Percentiles rank a stretch among this genome's conserved stretches.
phyloP scores from a whole-genome alignment of 1,140 invertebrate genomes.

The Temnothorax nylanderi region DNA sequence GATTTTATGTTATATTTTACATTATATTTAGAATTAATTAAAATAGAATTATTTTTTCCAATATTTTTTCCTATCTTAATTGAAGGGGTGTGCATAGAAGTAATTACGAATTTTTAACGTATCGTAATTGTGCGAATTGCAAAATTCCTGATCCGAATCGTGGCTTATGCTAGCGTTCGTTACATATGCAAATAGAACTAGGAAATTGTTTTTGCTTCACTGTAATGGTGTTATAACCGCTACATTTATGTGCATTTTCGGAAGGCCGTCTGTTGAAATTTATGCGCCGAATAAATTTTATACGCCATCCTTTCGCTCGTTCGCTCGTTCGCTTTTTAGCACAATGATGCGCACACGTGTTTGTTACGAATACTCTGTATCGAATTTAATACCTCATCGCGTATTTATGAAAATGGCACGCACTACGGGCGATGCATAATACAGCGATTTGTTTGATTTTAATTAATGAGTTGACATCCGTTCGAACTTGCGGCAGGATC shows the following conservation, averaged over 20 bases:
- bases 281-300: slow-evolving; percentile 24
- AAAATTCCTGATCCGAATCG: not conserved
- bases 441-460: slow-evolving; percentile 38
- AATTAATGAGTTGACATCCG: slow-evolving; percentile 47
- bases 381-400: slow-evolving; percentile 14
- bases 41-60: no score
- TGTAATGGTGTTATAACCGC: slow-evolving; percentile 11
- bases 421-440: not conserved
- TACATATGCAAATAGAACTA: not conserved
- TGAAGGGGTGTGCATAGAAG: not conserved
- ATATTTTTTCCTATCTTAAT: not conserved
- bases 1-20: not conserved
- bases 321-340: slow-evolving; percentile 6
- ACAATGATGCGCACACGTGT: not conserved
- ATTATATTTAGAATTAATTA: not conserved
- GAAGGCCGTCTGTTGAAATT: not conserved
- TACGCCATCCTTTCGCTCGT: not conserved
- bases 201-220: slow-evolving; percentile 22
- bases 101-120: not conserved
- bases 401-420: slow-evolving; percentile 25
- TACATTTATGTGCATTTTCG: slow-evolving; percentile 24
- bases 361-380: not conserved
- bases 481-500: not conserved
- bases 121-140: not conserved
- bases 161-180: not conserved